A percentile compares a stretch with the other conserved stretches of the same genome.
Conservation (phyloP, 1,140 invertebrate species). For the Drosophila tristis region DNA sequence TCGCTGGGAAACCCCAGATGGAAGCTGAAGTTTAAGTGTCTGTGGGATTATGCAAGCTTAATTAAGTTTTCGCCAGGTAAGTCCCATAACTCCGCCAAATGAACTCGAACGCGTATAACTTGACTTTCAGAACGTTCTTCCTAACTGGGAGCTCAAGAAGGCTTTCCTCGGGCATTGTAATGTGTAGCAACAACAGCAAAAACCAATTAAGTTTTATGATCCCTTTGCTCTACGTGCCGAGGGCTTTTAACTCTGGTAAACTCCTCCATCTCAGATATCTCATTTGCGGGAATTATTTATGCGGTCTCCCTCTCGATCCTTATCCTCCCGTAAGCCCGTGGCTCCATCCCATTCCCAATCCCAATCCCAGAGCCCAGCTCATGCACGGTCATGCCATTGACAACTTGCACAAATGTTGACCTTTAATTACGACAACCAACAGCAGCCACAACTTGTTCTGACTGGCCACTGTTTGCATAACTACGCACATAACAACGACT, state of each 20-base stretch:
- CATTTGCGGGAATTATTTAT: slow-evolving; percentile 60
- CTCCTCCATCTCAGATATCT: slow-evolving; percentile 29
- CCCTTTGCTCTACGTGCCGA: slow-evolving; percentile 52
- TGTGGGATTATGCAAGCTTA: too few relatives aligned
- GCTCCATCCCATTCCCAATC: neutral
- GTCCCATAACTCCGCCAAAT: too few relatives aligned
- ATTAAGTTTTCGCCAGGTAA: too few relatives aligned
- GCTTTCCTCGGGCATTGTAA: slow-evolving; percentile 2
- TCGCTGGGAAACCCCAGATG: slow-evolving; percentile 17
- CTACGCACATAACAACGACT: slow-evolving; percentile 69
- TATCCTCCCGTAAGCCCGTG: neutral
- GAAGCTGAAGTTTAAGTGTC: too few relatives aligned
- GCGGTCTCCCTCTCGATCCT: slow-evolving; percentile 25
- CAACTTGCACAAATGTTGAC: slow-evolving; percentile 80
- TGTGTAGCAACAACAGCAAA: slow-evolving; percentile 38
- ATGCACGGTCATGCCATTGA: slow-evolving; percentile 60
- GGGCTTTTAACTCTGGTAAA: slow-evolving; percentile 39
- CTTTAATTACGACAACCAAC: slow-evolving; percentile 78
- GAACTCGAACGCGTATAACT: neutral
- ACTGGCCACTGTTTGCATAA: slow-evolving; percentile 76
- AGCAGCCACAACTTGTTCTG: slow-evolving; percentile 72
- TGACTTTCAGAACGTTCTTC: slow-evolving; percentile 4
- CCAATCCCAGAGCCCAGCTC: slow-evolving; percentile 20
- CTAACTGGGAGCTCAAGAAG: too few relatives aligned
- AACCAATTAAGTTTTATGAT: slow-evolving; percentile 62